These are phyloP conservation scores for Gadopsis bispinosus DNA, from an alignment of 2,797 vertebrate species.

Conservation along the genomic window DNA sequence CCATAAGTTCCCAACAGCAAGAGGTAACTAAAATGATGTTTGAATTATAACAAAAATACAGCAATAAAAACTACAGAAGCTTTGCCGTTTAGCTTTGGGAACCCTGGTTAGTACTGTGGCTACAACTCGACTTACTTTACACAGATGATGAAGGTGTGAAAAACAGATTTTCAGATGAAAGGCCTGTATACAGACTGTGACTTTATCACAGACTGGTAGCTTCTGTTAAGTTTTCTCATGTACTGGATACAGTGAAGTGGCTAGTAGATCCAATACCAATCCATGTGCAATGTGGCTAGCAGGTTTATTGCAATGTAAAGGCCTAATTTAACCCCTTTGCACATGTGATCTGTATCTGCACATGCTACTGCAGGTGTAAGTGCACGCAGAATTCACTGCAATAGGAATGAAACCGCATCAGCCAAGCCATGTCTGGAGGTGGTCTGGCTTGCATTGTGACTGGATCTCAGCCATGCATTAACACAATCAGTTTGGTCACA, in stretches of 20 bases:
- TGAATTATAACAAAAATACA: not conserved
- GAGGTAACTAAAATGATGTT: not conserved
- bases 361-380: not conserved
- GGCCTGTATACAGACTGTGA: not conserved
- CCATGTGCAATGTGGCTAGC: not conserved
- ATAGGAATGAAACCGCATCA: not conserved
- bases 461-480: slow-evolving; percentile 12
- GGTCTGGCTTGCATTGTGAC: not conserved
- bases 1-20: not conserved
- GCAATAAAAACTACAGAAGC: not conserved
- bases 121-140: not conserved
- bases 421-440: not conserved
- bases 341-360: not conserved
- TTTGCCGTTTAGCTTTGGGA: not conserved
- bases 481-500: not conserved
- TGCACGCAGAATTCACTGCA: not conserved
- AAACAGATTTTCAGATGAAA: not conserved
- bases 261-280: not conserved
- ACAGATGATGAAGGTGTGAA: not conserved
- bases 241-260: not conserved
- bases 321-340: not conserved
- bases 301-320: not conserved
- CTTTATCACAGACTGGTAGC: not conserved
- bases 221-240: not conserved
- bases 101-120: not conserved